Evolutionary conservation across 2,888 invertebrate genomes (phyloP), one percentile per base, ranked within the genome.

Genomic region (Notodonta dromedarius): DNA sequence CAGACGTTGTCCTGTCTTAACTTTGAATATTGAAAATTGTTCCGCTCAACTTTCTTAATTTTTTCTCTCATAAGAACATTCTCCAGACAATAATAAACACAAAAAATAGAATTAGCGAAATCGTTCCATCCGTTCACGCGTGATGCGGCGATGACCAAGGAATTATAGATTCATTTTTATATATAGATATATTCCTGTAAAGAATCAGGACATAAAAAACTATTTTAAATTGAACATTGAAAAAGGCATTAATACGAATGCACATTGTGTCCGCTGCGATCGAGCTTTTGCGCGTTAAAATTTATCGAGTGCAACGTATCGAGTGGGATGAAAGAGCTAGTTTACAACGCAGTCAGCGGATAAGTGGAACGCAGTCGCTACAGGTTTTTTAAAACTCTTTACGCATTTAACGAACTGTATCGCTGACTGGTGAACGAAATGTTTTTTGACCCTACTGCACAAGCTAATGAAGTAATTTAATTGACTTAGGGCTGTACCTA

Each of bases 221-320:
- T n/a, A n/a, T n/a, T n/a, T n/a, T n/a, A n/a, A 14, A 32, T 13
- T 2, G 4, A 32, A 32, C 52, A 13, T 13, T 35, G 32, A 35
- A 52, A 52, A 52, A 32, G 5, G 13, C 52, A 52, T 52, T 12
- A 32, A 32, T 32, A 14, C 9, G 2, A 12, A 13, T 32, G 16
- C 24, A 11, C 32, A 5, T 6, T 13, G 12, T 12, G 32, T 32
- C 35, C 9, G 50, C 1, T 16, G 9, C 50, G 9, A n/a, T 16
- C 32, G 5, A 32, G 5, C 32, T 12, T 52, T 12, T 32, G 52
- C 32, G 32, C 16, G 12, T 52, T 16, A 52, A 52, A 52, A 32
- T 52, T 52, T 52, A 32, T 52, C 52, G 52, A 52, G 52, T 52
- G 52, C 4, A 52, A 32, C 24, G 12, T 52, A 52, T 32, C 32